Evolutionary conservation across 2,797 vertebrate genomes (phyloP).

Genomic region (Spondyliosoma cantharus): DNA sequence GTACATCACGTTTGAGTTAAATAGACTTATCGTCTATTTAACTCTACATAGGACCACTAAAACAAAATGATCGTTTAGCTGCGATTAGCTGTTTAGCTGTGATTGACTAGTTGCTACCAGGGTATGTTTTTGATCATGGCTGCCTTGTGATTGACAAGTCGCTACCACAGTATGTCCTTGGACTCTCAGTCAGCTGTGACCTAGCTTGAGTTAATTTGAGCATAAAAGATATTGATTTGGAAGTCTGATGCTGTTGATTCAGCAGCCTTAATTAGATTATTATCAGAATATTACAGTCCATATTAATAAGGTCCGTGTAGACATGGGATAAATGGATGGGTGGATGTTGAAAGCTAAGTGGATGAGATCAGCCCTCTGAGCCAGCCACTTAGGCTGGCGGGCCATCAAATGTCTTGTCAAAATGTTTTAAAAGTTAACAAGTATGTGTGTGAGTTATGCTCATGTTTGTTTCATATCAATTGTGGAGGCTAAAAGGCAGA

Average conservation of each 20-base stretch:
- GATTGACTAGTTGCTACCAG: too few species aligned
- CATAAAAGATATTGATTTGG: neutral
- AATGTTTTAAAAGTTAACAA: constrained; percentile 20
- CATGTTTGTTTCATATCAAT: constrained; percentile 8
- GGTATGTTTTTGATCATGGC: too few species aligned
- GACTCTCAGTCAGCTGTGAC: too few species aligned
- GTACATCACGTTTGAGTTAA: too few species aligned
- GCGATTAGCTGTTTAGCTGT: too few species aligned
- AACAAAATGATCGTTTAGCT: too few species aligned
- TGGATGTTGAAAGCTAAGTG: constrained; percentile 40
- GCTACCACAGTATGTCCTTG: too few species aligned
- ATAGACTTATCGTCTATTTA: too few species aligned
- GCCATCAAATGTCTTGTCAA: constrained; percentile 37
- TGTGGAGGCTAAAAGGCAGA: constrained; percentile 8
- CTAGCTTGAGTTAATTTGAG: neutral
- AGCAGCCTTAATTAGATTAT: neutral
- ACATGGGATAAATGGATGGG: neutral
- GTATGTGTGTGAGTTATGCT: neutral
- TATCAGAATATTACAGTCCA: neutral
- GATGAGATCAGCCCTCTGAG: constrained; percentile 41
- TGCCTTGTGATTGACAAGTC: too few species aligned
- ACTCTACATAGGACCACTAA: too few species aligned
- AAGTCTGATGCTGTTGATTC: neutral
- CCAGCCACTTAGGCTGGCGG: constrained; percentile 39
- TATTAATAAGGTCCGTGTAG: neutral